Base-by-base conservation (phyloP, 2,113 vertebrate genomes). In the Dendropsophus ebraccatus region DNA sequence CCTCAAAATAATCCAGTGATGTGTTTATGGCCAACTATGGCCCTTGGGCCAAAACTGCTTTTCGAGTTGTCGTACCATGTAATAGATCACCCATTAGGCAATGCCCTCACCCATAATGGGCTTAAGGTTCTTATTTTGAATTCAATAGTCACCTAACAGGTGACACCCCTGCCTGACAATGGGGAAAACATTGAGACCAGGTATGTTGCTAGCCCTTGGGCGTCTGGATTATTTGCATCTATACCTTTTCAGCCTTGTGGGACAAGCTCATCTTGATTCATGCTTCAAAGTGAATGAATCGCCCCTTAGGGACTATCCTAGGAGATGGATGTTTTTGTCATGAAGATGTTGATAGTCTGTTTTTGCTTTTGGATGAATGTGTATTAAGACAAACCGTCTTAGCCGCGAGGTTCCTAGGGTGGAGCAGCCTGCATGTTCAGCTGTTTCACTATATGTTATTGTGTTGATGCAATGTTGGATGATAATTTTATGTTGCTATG, bases 301-400 rank as follows among this genome's bases (percentile, higher is more conserved):
- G 17, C 35, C 67, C 67, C 35, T 70, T 41, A 41, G 67, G 67
- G 32, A 41, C 67, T 70, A 19, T 70, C 67, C 35, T 70, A 23
- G 25, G 56, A 84, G 73, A 84, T 47, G 28, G 41, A 50, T 77
- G 25, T 65, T 76, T 77, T 77, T 77, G 37, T 84, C 73, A 84
- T 76, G n/a, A 62, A 84, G 41, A 58, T 84, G 72, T 60, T 84
- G 25, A 76, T 47, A 30, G 83, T 84, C 83, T n/a, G 37, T 84
- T 84, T n/a, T 84, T 84, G 72, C 83, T 45, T 62, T 58, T 84
- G 83, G 83, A 37, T 23, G 56, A 77, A 75, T 0, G 19, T 41
- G 12, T 23, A 70, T 37, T 25, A 70, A 70, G 30, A 70, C 67
- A 41, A 70, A 70, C 67, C 12, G 32, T 41, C 12, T 70, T 41